Evolutionary conservation across 1,140 invertebrate species (phyloP).

Genomic region (Carcinoscorpius rotundicauda): DNA sequence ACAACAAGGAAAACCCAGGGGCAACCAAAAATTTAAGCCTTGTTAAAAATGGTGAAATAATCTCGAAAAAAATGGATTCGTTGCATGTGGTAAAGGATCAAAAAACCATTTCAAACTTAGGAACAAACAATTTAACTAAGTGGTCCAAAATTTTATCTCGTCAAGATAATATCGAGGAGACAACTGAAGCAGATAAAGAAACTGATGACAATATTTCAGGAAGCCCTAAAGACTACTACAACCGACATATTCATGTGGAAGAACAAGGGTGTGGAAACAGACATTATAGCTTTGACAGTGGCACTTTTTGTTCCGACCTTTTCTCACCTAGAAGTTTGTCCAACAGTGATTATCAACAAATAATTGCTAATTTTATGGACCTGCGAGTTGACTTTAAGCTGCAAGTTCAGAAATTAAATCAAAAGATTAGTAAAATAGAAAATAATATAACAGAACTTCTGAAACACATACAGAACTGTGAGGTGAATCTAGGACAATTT

Average conservation of each 20-base stretch:
- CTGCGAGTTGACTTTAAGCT: slow-evolving; percentile 74
- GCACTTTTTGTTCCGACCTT: neutral
- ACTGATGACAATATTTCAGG: slow-evolving; percentile 15
- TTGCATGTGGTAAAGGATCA: slow-evolving; percentile 22
- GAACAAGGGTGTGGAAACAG: slow-evolving; percentile 8
- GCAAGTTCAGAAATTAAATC: slow-evolving; percentile 68
- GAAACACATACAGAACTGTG: slow-evolving; percentile 27
- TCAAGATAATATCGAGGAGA: slow-evolving; percentile 74
- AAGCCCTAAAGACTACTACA: neutral
- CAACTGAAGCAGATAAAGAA: slow-evolving; percentile 41
- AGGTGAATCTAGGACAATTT: slow-evolving; percentile 3
- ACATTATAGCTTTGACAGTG: neutral
- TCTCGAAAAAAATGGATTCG: slow-evolving; percentile 19
- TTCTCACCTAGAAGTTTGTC: slow-evolving; percentile 19
- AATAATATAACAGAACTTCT: slow-evolving; percentile 52
- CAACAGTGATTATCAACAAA: slow-evolving; percentile 51
- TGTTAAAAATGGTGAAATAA: slow-evolving; percentile 10
- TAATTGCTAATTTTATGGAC: slow-evolving; percentile 68
- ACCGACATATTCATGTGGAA: neutral
- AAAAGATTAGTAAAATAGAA: slow-evolving; percentile 65
- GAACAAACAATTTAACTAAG: slow-evolving; percentile 12
- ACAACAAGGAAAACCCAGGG: neutral
- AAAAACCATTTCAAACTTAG: neutral
- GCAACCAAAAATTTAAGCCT: slow-evolving; percentile 3
- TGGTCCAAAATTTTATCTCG: slow-evolving; percentile 35